These are phyloP conservation scores for Gobionotothen gibberifrons DNA, from an alignment of 2,797 vertebrate species.

Conservation along the genomic window DNA sequence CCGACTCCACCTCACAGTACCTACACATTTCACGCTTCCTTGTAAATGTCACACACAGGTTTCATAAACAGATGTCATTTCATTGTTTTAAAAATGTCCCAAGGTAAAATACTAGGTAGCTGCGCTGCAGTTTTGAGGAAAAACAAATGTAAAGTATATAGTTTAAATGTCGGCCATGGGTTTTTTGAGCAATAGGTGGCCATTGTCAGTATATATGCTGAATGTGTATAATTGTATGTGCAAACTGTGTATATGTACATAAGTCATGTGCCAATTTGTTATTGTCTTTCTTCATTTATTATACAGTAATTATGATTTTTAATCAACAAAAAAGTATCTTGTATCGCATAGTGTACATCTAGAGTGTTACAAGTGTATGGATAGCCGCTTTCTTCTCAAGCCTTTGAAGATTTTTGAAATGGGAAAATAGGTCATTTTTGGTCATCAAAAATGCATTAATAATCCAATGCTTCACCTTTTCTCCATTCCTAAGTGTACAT, in stretches of 20 bases:
- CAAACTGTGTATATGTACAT: no score
- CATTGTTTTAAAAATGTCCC: slow-evolving; percentile 36
- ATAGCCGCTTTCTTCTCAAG: not conserved
- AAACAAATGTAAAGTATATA: no score
- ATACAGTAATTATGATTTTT: no score
- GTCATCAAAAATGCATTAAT: not conserved
- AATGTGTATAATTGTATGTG: no score
- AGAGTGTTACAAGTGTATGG: not conserved
- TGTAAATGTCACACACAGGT: slow-evolving; percentile 63
- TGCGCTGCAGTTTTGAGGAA: not conserved
- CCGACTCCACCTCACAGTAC: slow-evolving; percentile 47
- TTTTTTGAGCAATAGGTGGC: no score
- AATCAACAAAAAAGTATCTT: no score
- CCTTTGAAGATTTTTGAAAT: not conserved
- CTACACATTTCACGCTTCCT: slow-evolving; percentile 52
- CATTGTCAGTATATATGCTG: no score
- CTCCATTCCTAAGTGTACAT: not conserved
- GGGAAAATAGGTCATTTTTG: not conserved
- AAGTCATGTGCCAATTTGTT: no score
- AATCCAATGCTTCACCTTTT: not conserved
- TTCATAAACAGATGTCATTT: slow-evolving; percentile 55
- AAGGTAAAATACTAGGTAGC: slow-evolving; percentile 10
- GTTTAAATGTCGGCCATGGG: no score
- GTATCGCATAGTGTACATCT: not conserved
- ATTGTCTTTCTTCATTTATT: no score